These are phyloP conservation scores for Melanostoma scalare DNA, from an alignment of 2,888 invertebrate genomes.

Conservation along the genomic window DNA sequence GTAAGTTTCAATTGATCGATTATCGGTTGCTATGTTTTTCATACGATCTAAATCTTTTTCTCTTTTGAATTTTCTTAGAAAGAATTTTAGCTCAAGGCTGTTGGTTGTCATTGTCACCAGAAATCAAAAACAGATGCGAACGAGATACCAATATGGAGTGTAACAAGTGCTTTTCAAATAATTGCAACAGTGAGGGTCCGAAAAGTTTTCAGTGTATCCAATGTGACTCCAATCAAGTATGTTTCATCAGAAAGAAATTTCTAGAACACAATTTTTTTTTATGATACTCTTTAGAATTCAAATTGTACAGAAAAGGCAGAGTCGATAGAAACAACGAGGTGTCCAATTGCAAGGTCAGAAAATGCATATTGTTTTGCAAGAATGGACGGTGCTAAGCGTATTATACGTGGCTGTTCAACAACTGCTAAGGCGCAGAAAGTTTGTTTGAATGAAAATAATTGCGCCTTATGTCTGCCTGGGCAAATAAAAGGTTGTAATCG, in stretches of 20 bases:
- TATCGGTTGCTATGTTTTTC: background rate
- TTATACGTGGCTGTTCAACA: conserved; percentile 74
- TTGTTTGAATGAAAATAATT: conserved; percentile 70
- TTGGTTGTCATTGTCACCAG: conserved; percentile 62
- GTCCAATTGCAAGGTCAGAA: conserved; percentile 73
- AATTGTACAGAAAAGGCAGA: conserved; percentile 70
- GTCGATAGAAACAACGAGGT: conserved; percentile 61
- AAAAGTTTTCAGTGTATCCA: conserved; percentile 74
- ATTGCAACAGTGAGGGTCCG: conserved; percentile 75
- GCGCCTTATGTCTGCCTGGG: conserved; percentile 74
- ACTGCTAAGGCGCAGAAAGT: conserved; percentile 71
- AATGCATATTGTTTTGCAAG: conserved; percentile 75
- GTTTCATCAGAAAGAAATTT: background rate
- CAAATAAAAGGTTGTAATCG: conserved; percentile 74
- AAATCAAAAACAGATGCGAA: conserved; percentile 63
- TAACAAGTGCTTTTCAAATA: conserved; percentile 67
- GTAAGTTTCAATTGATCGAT: conserved; percentile 47
- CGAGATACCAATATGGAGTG: conserved; percentile 58
- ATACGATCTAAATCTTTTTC: background rate
- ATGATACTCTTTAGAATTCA: conserved; percentile 56
- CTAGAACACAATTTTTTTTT: too few relatives aligned
- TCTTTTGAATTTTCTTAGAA: conserved; percentile 43
- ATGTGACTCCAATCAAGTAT: conserved; percentile 75
- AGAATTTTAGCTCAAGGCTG: conserved; percentile 76
- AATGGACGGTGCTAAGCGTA: conserved; percentile 47